Evolutionary conservation across 2,888 invertebrate genomes (phyloP), one percentile per base, ranked within the genome.

Genomic region (Podabrus alpinus): DNA sequence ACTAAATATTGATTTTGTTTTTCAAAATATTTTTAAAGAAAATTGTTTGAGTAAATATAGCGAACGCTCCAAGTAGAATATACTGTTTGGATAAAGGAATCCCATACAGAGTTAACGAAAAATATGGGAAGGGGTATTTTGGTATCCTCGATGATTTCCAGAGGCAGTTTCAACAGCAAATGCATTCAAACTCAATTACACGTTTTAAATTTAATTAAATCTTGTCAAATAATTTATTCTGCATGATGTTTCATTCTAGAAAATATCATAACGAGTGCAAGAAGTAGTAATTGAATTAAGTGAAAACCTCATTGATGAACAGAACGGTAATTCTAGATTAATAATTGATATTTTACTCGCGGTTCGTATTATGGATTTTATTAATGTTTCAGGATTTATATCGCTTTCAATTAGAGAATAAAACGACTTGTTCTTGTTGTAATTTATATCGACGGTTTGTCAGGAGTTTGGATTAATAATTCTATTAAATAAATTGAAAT

Each of bases 361-460:
- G 11, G 59, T 59, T 17, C n/a, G 62, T 19, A 64, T 19, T 64
- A 64, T 69, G 16, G 61, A 69, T 69, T 69, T 69, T 25, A 69
- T 61, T 69, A 69, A 69, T 68, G 59, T 59, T 59, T 59, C 68
- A 59, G 68, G 68, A 69, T 69, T 69, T 69, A 69, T 62, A 24
- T 69, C 69, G 29, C 25, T 24, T 69, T 60, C 59, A 61, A 69
- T 69, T 69, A 69, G 61, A 59, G 15, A 69, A 69, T 60, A 17
- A 59, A 59, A 69, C 15, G 13, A 24, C 60, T 62, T 24, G 60
- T 69, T 60, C 21, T 69, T 60, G 62, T 64, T 64, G 19, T n/a
- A 64, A 64, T 64, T 64, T 64, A 64, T 64, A 19, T 64, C 62
- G 19, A 19, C 19, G 19, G 62, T 64, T 64, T 64, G 62, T 64